Evolutionary conservation across 2,797 vertebrate species (phyloP).

Genomic region (Rhodeus uyekii): DNA sequence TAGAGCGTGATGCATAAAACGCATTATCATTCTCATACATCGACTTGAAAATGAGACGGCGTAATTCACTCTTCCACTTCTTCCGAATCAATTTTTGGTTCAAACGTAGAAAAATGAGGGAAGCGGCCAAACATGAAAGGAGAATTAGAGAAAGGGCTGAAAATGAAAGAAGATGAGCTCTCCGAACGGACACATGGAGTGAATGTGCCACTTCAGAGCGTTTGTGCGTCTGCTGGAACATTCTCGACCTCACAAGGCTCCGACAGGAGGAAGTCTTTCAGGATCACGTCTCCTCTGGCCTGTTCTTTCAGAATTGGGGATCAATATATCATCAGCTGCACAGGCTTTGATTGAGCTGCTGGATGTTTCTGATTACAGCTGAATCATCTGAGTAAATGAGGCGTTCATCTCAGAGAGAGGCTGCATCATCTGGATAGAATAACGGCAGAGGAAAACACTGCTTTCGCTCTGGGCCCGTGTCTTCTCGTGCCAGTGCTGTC

Average conservation of each 20-base stretch:
- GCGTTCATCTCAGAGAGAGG: slow-evolving; percentile 63
- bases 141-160: neutral
- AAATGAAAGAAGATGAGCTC: neutral
- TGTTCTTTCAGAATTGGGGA: slow-evolving; percentile 54
- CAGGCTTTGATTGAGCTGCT: slow-evolving; percentile 58
- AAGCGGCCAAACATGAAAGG: too few relatives aligned
- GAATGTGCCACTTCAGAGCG: too few relatives aligned
- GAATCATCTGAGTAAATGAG: slow-evolving; percentile 72
- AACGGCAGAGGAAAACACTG: slow-evolving; percentile 67
- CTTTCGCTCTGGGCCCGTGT: slow-evolving; percentile 56
- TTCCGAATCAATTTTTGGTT: neutral
- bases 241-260: neutral
- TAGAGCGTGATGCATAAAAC: too few relatives aligned
- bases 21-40: too few relatives aligned
- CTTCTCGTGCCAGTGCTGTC: slow-evolving; percentile 69
- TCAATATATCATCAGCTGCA: slow-evolving; percentile 64
- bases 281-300: neutral
- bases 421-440: slow-evolving; percentile 76
- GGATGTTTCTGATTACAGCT: slow-evolving; percentile 67
- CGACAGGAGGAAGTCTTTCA: slow-evolving; percentile 15
- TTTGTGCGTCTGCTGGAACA: neutral
- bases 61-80: neutral
- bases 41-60: too few relatives aligned
- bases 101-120: neutral
- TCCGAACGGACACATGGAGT: neutral